Percentiles rank a stretch among this genome's conserved stretches.
These are phyloP conservation scores for Acleris holmiana DNA, from an alignment of 2,888 invertebrate genomes.

Conservation along the genomic window DNA sequence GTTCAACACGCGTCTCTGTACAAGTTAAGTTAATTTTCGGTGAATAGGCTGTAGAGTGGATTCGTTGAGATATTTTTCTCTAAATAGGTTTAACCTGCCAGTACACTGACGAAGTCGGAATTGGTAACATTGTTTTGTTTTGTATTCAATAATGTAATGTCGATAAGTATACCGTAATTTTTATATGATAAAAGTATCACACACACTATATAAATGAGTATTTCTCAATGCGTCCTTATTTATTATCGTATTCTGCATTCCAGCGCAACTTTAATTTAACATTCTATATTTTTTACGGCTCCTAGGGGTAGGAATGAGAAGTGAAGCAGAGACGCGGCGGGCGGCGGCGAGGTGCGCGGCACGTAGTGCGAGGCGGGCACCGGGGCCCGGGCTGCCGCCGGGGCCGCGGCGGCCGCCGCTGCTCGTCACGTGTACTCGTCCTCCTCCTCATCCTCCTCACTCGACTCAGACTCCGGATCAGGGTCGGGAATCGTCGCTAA, in stretches of 20 bases:
- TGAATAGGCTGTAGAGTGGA: no score
- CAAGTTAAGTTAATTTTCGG: no score
- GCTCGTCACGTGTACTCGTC: slow-evolving; percentile 74
- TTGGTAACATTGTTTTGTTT: no score
- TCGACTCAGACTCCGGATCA: slow-evolving; percentile 60
- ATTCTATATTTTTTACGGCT: slow-evolving; percentile 53
- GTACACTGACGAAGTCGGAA: no score
- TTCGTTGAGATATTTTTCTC: no score
- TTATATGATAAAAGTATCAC: slow-evolving; percentile 43
- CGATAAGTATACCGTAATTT: background rate
- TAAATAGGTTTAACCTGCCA: no score
- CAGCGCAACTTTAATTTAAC: slow-evolving; percentile 44
- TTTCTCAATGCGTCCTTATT: slow-evolving; percentile 36
- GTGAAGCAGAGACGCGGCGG: slow-evolving; percentile 47
- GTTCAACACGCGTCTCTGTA: no score
- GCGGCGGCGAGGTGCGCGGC: slow-evolving; percentile 59
- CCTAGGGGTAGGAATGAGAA: slow-evolving; percentile 64
- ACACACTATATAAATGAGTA: slow-evolving; percentile 45
- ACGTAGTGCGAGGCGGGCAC: slow-evolving; percentile 63
- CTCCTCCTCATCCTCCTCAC: slow-evolving; percentile 67
- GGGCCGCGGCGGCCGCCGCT: slow-evolving; percentile 36
- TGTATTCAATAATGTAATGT: no score
- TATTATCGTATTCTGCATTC: slow-evolving; percentile 11
- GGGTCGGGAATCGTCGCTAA: slow-evolving; percentile 80
- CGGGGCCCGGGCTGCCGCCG: slow-evolving; percentile 42